Evolutionary conservation across 2,113 vertebrate species (phyloP), one percentile per base, ranked within the genome.

Genomic region (Benitochromis conjunctus): DNA sequence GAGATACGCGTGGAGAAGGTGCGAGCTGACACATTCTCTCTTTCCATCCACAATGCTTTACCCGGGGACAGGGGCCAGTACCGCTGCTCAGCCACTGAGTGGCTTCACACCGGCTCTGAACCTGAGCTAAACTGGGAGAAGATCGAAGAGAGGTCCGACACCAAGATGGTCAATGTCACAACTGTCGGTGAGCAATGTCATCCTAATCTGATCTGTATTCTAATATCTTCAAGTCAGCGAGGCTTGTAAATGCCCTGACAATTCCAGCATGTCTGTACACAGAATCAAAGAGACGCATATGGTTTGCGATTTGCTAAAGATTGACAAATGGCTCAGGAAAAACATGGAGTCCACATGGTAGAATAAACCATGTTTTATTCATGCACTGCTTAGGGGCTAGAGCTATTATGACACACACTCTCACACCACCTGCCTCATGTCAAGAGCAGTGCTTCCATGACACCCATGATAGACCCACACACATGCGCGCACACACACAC

Each of bases 61-160:
- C 97, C 97, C 19, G 96, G 95, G 0, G 99, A 99, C 0, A 97
- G 97, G 83, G 98, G 98, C 38, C 96, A 97, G 92, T 99, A 99
- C n/a, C 95, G 93, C 51, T 99, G 99, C 92, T 96, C 94, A 0
- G 97, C 96, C 86, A 97, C 97, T 0, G 98, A 99, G 89, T 99
- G 98, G 98, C 95, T 96, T 0, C 96, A 95, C 82, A 90, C 83
- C 0, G 92, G 95, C 46, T 83, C 84, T 4, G 97, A 95, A 0
- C 93, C 95, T 38, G 97, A 98, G 34, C 95, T 96, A 62, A 96
- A 95, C 89, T 99, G 98, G 99, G 97, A 98, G 95, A 95, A 97
- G 34, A 96, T 98, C 16, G 98, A 98, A 54, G 97, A 99, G 77
- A 96, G 95, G 79, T 94, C 97, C 1, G 90, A 95, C 24, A 92